These are phyloP conservation scores for Trachelus tabidus DNA, from an alignment of 2,888 invertebrate species.

Conservation along the genomic window DNA sequence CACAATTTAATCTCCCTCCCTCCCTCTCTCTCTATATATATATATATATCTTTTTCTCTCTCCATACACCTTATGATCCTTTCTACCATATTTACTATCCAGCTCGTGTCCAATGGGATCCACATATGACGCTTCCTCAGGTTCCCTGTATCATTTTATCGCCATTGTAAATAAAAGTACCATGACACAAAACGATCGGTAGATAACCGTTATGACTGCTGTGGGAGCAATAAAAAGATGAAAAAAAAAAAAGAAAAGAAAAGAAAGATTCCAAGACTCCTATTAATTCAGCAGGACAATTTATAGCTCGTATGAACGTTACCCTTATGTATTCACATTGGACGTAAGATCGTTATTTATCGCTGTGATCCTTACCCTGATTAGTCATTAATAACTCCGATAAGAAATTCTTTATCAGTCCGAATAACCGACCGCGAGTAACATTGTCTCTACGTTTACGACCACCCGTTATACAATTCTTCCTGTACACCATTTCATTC, in stretches of 20 bases:
- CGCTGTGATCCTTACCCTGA: background rate
- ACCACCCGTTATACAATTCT: constrained; percentile 45
- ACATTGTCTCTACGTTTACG: constrained; percentile 29
- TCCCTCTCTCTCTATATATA: background rate
- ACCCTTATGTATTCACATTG: background rate
- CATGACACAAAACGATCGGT: background rate
- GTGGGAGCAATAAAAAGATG: background rate
- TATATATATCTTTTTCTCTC: background rate
- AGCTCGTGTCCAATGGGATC: background rate
- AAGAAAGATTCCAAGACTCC: background rate
- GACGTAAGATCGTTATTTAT: background rate
- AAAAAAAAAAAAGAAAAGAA: no score
- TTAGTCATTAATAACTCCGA: background rate
- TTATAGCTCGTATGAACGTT: background rate
- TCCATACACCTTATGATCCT: background rate
- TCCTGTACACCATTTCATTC: constrained; percentile 38
- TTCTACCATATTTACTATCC: constrained; percentile 10
- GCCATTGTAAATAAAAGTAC: constrained; percentile 11
- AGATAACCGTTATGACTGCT: background rate
- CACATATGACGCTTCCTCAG: background rate
- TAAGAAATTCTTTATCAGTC: background rate
- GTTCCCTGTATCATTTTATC: constrained; percentile 16
- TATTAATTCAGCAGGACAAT: background rate
- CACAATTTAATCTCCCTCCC: background rate
- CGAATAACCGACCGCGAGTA: no score